Evolutionary conservation across 1,140 invertebrate genomes (phyloP), one percentile per base, ranked within the genome.

Genomic region (Bombus sibiricus): DNA sequence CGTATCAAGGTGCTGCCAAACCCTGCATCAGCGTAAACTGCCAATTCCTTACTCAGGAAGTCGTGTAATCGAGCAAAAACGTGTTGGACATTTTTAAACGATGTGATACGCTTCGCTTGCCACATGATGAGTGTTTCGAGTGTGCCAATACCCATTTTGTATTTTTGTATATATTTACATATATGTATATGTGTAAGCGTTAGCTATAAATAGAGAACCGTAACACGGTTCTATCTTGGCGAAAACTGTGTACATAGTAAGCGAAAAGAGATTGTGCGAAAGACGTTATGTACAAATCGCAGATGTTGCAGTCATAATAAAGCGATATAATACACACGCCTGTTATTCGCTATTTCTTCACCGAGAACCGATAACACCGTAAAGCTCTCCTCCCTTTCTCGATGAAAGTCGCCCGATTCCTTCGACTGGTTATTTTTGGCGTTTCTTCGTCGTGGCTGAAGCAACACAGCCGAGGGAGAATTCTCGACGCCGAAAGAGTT

Each of bases 141-240:
- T 88, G 93, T 94, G 93, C 93, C 93, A 94, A 94, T 90, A 80
- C n/a, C 39, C 83, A 73, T 93, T 94, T 93, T 93, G 90, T 94
- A 94, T 92, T 94, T 94, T 94, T 95, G 93, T 94, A 94, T 74
- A 94, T 92, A 94, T 89, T 78, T 86, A 83, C 37, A 47, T 64
- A 72, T 71, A 62, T 59, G 41, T 43, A 62, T n/a, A 22, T 64
- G 53, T 71, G 37, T 32, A 59, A 59, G 34, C 69, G 74, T 82
- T 86, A 79, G 71, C 28, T 66, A 39, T 75, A 74, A 88, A 78
- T 77, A 66, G 69, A 78, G 74, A 47, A 75, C 41, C 59, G 71
- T 39, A 22, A 47, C 25, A 57, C 64, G 83, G 57, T 59, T 13
- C 39, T 43, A 25, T 25, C 62, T 59, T 15, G 43, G 18, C 28